Conservation (phyloP, 64 coral and sea anemone species). For the Pocillopora verrucosa region DNA sequence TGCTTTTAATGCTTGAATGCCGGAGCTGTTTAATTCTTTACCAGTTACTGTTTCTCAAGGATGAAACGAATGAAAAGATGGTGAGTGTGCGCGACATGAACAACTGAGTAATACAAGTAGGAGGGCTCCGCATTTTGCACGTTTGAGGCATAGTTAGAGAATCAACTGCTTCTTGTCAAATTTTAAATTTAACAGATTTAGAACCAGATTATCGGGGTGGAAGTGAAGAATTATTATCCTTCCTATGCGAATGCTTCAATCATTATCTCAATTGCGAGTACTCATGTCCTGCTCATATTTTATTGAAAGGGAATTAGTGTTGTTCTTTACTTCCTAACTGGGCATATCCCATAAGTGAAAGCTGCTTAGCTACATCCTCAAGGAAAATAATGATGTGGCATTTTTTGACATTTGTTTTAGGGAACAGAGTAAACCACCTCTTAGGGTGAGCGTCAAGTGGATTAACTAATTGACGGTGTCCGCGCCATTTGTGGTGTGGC, state of each 20-base stretch:
- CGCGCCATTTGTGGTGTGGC: neutral
- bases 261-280: neutral
- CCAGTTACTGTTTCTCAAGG: too few relatives aligned
- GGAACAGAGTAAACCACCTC: neutral
- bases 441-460: neutral
- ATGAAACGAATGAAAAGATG: too few relatives aligned
- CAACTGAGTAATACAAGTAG: too few relatives aligned
- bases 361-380: neutral
- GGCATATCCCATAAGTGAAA: neutral
- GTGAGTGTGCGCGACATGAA: too few relatives aligned
- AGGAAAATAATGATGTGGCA: neutral
- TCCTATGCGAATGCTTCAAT: neutral
- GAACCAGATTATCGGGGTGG: neutral
- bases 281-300: neutral
- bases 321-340: neutral
- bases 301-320: neutral
- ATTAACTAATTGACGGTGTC: neutral
- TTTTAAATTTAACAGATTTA: neutral
- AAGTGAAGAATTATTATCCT: neutral
- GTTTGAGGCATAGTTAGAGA: too few relatives aligned
- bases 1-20: too few relatives aligned
- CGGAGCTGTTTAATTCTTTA: too few relatives aligned
- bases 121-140: too few relatives aligned
- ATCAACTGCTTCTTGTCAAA: neutral
- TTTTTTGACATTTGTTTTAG: neutral